Evolutionary conservation across 1,140 invertebrate genomes (phyloP).

Genomic region (Psix sp.): DNA sequence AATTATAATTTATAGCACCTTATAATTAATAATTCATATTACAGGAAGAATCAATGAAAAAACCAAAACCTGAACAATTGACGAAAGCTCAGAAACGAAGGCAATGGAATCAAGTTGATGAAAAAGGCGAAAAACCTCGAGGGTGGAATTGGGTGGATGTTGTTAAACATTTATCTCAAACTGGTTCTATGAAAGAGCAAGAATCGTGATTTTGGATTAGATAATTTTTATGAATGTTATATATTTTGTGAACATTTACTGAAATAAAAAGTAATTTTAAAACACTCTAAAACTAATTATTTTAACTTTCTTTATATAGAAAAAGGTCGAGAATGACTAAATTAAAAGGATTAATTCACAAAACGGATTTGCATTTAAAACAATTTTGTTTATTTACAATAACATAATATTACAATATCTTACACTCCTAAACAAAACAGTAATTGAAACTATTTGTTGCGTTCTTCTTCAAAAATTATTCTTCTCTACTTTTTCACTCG

Average conservation of each 20-base stretch:
- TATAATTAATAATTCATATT: constrained; percentile 2
- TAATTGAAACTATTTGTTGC: constrained; percentile 45
- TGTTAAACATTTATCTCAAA: constrained; percentile 95
- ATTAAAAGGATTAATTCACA: too few relatives aligned
- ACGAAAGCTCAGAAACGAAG: constrained; percentile 94
- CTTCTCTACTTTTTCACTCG: constrained; percentile 22
- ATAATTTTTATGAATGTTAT: constrained; percentile 28
- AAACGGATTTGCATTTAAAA: constrained; percentile 35
- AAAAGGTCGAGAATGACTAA: too few relatives aligned
- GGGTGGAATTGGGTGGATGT: constrained; percentile 97
- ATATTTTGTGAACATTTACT: constrained; percentile 43
- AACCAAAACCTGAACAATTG: constrained; percentile 87
- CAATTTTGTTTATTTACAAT: constrained; percentile 48
- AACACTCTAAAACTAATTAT: background rate
- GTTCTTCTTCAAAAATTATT: constrained; percentile 21
- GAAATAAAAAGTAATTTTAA: constrained; percentile 28
- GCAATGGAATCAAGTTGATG: constrained; percentile 89
- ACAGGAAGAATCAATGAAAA: constrained; percentile 75
- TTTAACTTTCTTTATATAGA: background rate
- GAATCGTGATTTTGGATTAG: constrained; percentile 62
- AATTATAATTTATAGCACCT: too few relatives aligned
- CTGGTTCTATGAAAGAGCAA: constrained; percentile 79
- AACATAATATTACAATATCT: constrained; percentile 51
- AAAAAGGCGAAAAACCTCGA: constrained; percentile 88
- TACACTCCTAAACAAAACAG: constrained; percentile 45